Conservation (phyloP, 2,888 invertebrate species). For the Ceramica pisi region DNA sequence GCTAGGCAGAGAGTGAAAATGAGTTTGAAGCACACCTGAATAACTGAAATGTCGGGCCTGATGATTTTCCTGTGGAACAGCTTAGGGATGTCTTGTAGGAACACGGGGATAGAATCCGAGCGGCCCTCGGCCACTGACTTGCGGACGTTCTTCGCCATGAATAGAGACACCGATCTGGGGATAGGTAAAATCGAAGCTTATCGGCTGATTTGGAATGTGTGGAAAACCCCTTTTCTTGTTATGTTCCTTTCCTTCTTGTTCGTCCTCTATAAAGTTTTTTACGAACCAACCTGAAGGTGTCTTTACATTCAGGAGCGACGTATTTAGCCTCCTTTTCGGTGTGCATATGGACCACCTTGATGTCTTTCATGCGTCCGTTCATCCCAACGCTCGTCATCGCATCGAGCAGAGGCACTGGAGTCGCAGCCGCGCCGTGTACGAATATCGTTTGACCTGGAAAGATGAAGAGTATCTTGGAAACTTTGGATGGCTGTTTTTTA, state of each 20-base stretch:
- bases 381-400: slow-evolving; percentile 96
- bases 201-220: no score
- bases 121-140: slow-evolving; percentile 96
- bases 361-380: slow-evolving; percentile 92
- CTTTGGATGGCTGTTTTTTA: no score
- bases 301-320: slow-evolving; percentile 93
- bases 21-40: slow-evolving; percentile 90
- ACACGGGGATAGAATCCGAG: slow-evolving; percentile 97
- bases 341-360: slow-evolving; percentile 97
- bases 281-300: slow-evolving; percentile 90
- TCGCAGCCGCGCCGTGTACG: slow-evolving; percentile 97
- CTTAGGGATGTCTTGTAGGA: slow-evolving; percentile 97
- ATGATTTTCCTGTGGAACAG: slow-evolving; percentile 96
- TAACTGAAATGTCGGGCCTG: slow-evolving; percentile 95
- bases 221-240: no score
- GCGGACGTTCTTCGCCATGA: slow-evolving; percentile 98
- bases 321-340: slow-evolving; percentile 96
- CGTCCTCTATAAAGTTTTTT: no score
- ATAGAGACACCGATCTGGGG: slow-evolving; percentile 96
- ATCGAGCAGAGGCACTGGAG: slow-evolving; percentile 94
- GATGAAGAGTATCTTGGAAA: background rate
- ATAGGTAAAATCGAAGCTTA: background rate
- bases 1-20: background rate
- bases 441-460: slow-evolving; percentile 95
- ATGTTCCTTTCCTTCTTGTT: no score